Evolutionary conservation across 2,888 invertebrate genomes (phyloP).

Genomic region (Leptinotarsa peninsularis): DNA sequence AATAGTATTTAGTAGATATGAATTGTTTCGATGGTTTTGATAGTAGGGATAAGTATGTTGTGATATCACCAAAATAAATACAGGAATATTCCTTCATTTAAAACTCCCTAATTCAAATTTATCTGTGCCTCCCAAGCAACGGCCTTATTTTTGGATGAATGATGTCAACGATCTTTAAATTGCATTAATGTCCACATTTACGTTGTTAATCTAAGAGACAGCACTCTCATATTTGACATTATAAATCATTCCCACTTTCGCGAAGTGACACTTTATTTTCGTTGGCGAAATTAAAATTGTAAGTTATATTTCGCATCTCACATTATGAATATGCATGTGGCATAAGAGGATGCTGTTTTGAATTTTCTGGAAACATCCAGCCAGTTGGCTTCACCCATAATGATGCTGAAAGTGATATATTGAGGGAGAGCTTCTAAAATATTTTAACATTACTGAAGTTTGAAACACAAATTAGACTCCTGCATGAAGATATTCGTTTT

Average conservation of each 20-base stretch:
- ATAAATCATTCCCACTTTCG: slow-evolving; percentile 2
- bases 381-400: neutral
- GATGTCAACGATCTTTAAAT: slow-evolving; percentile 15
- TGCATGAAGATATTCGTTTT: no score
- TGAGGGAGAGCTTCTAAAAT: no score
- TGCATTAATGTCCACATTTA: slow-evolving; percentile 5
- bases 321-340: slow-evolving; percentile 19
- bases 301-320: slow-evolving; percentile 19
- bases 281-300: slow-evolving; percentile 17
- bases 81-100: neutral
- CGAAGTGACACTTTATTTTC: slow-evolving; percentile 20
- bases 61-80: neutral
- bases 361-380: neutral
- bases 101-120: neutral
- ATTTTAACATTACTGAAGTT: no score
- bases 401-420: neutral
- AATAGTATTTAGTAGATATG: no score
- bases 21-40: no score
- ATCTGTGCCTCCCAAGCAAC: neutral
- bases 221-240: slow-evolving; percentile 13
- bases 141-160: slow-evolving; percentile 9
- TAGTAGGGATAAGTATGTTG: no score
- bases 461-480: no score
- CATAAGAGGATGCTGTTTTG: slow-evolving; percentile 1
- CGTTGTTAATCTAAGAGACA: slow-evolving; percentile 12